Evolutionary conservation across 1,140 invertebrate genomes (phyloP), one percentile per base, ranked within the genome.

Genomic region (Helicoverpa armigera): DNA sequence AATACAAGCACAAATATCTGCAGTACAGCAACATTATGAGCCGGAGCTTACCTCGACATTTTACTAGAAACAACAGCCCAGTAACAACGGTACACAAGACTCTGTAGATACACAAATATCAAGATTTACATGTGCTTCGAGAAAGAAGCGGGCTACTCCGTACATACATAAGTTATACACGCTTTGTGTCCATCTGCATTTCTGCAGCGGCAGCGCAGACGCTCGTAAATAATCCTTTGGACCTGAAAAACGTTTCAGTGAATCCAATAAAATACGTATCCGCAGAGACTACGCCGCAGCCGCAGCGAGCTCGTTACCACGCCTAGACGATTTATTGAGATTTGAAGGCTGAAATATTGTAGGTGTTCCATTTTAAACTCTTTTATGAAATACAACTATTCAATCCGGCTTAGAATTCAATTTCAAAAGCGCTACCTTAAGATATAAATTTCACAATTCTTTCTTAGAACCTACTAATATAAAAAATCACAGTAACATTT

Each of bases 201-300:
- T 92, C 92, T 94, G 91, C 92, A 92, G 85, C 83, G 74, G 86
- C 86, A 87, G 87, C 90, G 90, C 90, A 94, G 93, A 94, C 91
- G 90, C 89, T 93, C 92, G 92, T 95, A 94, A 95, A 95, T 95
- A 94, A 95, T 95, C 92, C 91, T 91, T 88, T 90, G 90, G 93
- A 94, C 91, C 92, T 93, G 93, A 93, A 95, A 95, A 95, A 94
- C 93, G 92, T 95, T 95, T 94, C 93, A 93, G 90, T 92, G 92
- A 94, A 95, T 95, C 93, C 93, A 94, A 95, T 95, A 95, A 94
- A 95, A 95, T 94, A 95, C 93, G 93, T 94, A 95, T 94, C 92
- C 93, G 93, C 92, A 94, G 92, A 93, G 92, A 93, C 91, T 93
- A 90, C 93, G 91, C 92, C 91, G 93, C 93, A 93, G 91, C 92